Base-by-base conservation (phyloP, 2,797 vertebrate species). In the Myotis vivesi region DNA sequence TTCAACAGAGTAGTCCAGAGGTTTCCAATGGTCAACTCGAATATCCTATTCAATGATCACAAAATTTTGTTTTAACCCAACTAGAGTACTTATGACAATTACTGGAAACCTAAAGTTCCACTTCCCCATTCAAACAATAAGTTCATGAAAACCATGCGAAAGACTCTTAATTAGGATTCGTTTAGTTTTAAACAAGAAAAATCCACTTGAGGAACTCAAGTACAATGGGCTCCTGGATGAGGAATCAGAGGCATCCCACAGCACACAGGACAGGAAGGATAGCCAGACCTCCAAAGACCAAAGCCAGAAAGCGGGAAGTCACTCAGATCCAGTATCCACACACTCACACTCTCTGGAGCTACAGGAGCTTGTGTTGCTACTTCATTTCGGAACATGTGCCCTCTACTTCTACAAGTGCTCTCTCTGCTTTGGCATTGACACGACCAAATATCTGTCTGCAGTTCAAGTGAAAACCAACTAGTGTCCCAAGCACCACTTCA, bases 81-180 rank as follows among this genome's bases (percentile, higher is more conserved):
- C 11, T 75, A 87, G 16, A 87, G 4, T 49, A 75, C 73, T 77
- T 15, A 64, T 49, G 57, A 94, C 44, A 75, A 69, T 75, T 49
- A 33, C 7, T 81, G 57, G 16, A 88, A 73, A 66, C 9, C 44
- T 62, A 46, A 89, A 69, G 15, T 92, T 80, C 33, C 23, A 51
- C 88, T 91, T 92, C 19, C 25, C 44, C 49, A 81, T 33, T 87
- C 28, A 89, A 93, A 66, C 28, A 81, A 89, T 94, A 77, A 71
- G 10, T 41, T 13, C 41, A 69, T 30, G 69, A 89, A 92, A 94
- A 49, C 0, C 20, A 59, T 10, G 55, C 2, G 6, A 22, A 55
- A 77, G 36, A 33, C 28, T 96, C 8, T 90, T 72, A 53, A 84
- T 36, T 92, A 83, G 46, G 8, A 88, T 25, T 80, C 8, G 77